Conservation (phyloP, 2,888 invertebrate genomes). For the Tenthredo amoena region DNA sequence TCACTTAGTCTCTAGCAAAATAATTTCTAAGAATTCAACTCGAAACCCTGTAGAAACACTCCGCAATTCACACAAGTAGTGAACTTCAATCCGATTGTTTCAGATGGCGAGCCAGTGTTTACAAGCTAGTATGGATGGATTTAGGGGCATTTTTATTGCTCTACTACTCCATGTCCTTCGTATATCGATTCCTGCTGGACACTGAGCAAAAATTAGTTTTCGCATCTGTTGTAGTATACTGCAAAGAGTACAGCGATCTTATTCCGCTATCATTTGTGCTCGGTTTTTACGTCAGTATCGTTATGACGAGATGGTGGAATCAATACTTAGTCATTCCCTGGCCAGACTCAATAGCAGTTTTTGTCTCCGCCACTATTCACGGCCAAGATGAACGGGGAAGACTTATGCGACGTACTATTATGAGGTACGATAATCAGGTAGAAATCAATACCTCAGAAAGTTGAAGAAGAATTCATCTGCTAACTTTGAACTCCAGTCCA, state of each 20-base stretch:
- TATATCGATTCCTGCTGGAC: constrained; percentile 87
- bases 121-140: constrained; percentile 96
- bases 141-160: constrained; percentile 88
- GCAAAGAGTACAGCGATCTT: constrained; percentile 91
- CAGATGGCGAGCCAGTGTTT: constrained; percentile 97
- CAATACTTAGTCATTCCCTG: constrained; percentile 82
- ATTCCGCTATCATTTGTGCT: constrained; percentile 96
- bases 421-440: constrained; percentile 72
- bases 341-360: constrained; percentile 82
- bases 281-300: constrained; percentile 96
- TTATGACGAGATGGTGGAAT: constrained; percentile 93
- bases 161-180: constrained; percentile 89
- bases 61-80: neutral
- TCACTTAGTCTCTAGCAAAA: neutral
- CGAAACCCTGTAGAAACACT: neutral
- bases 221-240: constrained; percentile 91
- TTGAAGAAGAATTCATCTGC: neutral
- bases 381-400: constrained; percentile 81
- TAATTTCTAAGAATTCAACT: neutral
- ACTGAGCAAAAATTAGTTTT: constrained; percentile 87
- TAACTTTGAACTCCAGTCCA: no score
- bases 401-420: constrained; percentile 81
- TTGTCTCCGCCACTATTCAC: constrained; percentile 81
- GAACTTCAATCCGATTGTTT: constrained; percentile 70
- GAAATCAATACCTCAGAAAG: constrained; percentile 6